These are phyloP conservation scores for Sarcophaga caerulescens DNA, from an alignment of 2,888 invertebrate species.

Conservation along the genomic window DNA sequence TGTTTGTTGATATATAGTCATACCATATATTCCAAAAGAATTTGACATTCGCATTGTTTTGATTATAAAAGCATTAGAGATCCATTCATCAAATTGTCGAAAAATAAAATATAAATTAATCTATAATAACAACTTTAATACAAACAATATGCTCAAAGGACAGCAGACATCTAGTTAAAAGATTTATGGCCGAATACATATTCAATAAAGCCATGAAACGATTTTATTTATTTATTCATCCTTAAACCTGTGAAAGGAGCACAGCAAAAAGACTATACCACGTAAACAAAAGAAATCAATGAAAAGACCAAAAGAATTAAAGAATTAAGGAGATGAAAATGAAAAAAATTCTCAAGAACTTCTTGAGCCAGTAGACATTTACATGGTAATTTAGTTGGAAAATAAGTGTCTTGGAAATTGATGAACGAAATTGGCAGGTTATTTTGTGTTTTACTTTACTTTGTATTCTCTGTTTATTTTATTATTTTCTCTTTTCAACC, in stretches of 20 bases:
- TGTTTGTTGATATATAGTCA: too few relatives aligned
- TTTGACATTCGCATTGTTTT: not conserved
- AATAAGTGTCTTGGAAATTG: conserved; percentile 36
- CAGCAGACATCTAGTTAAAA: conserved; percentile 8
- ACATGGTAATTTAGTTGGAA: conserved; percentile 32
- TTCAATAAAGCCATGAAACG: not conserved
- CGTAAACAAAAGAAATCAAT: not conserved
- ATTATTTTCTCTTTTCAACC: too few relatives aligned
- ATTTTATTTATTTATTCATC: conserved; percentile 13
- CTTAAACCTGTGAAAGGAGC: not conserved
- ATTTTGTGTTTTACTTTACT: not conserved
- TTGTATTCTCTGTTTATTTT: too few relatives aligned
- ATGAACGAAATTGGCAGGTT: conserved; percentile 50
- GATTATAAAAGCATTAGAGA: conserved; percentile 31
- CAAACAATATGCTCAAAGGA: conserved; percentile 26
- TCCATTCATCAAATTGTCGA: conserved; percentile 40
- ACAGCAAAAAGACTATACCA: not conserved
- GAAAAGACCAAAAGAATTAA: conserved; percentile 2
- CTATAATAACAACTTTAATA: conserved; percentile 31
- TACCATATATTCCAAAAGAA: too few relatives aligned
- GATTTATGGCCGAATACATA: conserved; percentile 5
- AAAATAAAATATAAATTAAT: conserved; percentile 38
- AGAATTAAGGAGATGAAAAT: not conserved
- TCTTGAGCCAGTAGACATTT: conserved; percentile 24
- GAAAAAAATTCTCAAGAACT: conserved; percentile 21